Base-by-base conservation (phyloP, 2,888 invertebrate genomes). In the Eupeodes luniger region DNA sequence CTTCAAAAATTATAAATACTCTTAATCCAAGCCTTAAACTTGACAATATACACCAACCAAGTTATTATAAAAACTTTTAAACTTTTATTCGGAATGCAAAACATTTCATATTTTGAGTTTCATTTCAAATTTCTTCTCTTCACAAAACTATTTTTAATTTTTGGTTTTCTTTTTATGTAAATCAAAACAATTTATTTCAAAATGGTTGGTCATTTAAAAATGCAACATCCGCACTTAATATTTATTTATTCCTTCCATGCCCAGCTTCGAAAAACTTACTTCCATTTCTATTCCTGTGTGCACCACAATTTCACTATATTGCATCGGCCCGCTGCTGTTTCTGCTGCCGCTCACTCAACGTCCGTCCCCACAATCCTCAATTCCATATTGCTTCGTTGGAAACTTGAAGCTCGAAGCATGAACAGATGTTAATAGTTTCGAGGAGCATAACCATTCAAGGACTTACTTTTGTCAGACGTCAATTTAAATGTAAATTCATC, bases 401-500 rank as follows among this genome's bases (percentile, higher is more conserved):
- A 2, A 7, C 11, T 11, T 9, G 4, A 2, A 11, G 34, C 36
- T 14, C 2, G 5, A 62, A 62, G 11, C 36, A 16, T 67, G 14
- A 70, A 55, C 69, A 55, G 69, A 70, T 70, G 69, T 55, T 55
- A 70, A 70, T 70, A 70, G 69, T 70, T 70, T 70, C 40, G 40
- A 70, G 40, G 1, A 53, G 64, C 57, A 59, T 40, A 47, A 44
- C 14, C 14, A 44, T 66, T 66, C 27, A 81, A 75, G 49, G 59
- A 66, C 74, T 74, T 40, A 66, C 74, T 66, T 74, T 66, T 27
- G 55, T 57, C 66, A 74, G 66, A 76, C 61, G 69, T 75, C 86
- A 86, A 82, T 86, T 82, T 75, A 82, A 69, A 86, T 86, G 79
- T 70, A 86, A 82, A 86, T 86, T 86, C 75, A 64, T 82, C 78